Conservation (phyloP, 2,113 vertebrate genomes). For the Alethe castanea region DNA sequence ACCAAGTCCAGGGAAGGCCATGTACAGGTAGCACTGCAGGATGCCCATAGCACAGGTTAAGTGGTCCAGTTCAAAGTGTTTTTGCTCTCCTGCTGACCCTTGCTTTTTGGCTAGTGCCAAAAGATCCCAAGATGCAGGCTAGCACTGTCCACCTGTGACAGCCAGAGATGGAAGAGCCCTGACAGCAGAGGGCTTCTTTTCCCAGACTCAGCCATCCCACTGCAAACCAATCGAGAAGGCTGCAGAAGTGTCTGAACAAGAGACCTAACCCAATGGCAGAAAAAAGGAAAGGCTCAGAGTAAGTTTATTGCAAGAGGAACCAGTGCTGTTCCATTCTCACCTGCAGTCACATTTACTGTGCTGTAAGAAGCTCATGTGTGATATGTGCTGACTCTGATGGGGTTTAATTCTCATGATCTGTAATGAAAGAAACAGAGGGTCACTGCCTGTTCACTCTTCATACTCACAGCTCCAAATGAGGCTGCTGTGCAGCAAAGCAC, state of each 20-base stretch:
- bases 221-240: not conserved
- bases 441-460: conserved; percentile 13
- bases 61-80: not conserved
- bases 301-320: conserved; percentile 18
- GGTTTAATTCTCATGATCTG: conserved; percentile 95
- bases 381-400: conserved; percentile 83
- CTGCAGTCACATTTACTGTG: conserved; percentile 97
- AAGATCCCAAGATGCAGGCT: not conserved
- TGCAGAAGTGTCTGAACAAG: not conserved
- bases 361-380: conserved; percentile 94
- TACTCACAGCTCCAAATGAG: conserved; percentile 1
- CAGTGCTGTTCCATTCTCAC: conserved; percentile 76
- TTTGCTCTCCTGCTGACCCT: not conserved
- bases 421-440: conserved; percentile 63
- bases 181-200: not conserved
- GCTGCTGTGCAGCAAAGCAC: not conserved
- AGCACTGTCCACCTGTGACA: not conserved
- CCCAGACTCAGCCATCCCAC: not conserved
- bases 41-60: not conserved
- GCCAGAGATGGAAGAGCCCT: not conserved
- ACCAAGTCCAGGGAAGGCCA: not conserved
- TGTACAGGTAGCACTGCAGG: not conserved
- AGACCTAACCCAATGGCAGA: conserved; percentile 1
- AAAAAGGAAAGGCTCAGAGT: not conserved
- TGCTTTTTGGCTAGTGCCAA: not conserved